Conservation (phyloP, 2,888 invertebrate genomes). For the Platycnemis pennipes region DNA sequence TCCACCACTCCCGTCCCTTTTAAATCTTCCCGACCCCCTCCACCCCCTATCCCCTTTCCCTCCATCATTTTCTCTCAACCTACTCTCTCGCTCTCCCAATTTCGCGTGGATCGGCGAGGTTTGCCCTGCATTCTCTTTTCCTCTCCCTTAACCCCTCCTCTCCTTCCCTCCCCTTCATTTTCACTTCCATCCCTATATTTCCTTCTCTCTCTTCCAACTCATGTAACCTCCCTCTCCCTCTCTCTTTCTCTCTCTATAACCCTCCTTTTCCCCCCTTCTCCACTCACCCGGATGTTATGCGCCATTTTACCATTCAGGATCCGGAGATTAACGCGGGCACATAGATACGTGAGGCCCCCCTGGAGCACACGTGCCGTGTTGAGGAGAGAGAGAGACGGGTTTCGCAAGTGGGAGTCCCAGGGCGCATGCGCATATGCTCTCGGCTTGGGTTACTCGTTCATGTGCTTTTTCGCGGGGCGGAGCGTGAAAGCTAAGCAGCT, state of each 20-base stretch:
- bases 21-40: neutral
- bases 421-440: neutral
- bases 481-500: too few species aligned
- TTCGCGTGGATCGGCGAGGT: constrained; percentile 51
- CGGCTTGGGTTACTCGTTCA: too few species aligned
- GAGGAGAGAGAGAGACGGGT: neutral
- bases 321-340: constrained; percentile 58
- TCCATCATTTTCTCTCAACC: neutral
- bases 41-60: neutral
- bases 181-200: neutral
- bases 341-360: constrained; percentile 39
- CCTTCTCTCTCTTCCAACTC: neutral
- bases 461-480: too few species aligned
- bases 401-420: neutral
- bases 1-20: neutral
- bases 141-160: neutral
- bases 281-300: constrained; percentile 59
- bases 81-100: neutral
- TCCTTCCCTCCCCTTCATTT: neutral
- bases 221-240: neutral
- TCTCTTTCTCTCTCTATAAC: neutral
- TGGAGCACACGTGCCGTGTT: neutral
- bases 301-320: constrained; percentile 52
- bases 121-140: constrained; percentile 45
- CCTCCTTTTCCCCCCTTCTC: neutral